Evolutionary conservation across 92 coral and sea anemone genomes (phyloP).

Genomic region (Meandrina meandrites): DNA sequence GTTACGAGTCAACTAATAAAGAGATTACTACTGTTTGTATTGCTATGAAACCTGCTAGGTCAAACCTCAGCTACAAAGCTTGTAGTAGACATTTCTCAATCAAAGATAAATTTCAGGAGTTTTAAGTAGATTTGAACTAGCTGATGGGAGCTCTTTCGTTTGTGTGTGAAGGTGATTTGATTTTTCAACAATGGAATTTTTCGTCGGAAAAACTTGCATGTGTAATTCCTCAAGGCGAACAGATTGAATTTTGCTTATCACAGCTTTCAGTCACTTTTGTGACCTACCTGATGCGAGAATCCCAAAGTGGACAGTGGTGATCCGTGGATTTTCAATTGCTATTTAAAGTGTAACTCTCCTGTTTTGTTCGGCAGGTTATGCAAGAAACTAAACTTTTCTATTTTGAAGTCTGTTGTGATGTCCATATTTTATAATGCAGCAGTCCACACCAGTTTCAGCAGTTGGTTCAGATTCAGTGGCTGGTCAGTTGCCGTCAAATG

Average conservation of each 20-base stretch:
- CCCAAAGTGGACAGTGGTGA: background rate
- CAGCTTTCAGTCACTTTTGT: too few relatives aligned
- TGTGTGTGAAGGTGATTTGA: too few relatives aligned
- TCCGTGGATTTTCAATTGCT: background rate
- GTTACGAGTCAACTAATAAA: background rate
- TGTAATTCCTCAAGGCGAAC: too few relatives aligned
- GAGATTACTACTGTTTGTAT: background rate
- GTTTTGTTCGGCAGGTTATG: background rate
- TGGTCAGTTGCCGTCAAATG: background rate
- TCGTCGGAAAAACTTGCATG: too few relatives aligned
- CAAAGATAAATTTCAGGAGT: background rate
- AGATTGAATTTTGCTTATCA: too few relatives aligned
- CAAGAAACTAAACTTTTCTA: background rate
- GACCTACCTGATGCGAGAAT: too few relatives aligned
- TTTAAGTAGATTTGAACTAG: background rate
- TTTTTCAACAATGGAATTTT: background rate
- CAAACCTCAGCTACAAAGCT: background rate
- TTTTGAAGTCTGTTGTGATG: constrained; percentile 2
- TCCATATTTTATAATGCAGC: constrained; percentile 21
- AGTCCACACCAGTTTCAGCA: constrained; percentile 3
- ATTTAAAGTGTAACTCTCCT: background rate
- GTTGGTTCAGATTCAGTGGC: background rate
- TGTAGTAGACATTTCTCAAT: background rate
- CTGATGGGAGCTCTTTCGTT: too few relatives aligned
- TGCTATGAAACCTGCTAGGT: background rate